Evolutionary conservation across 2,113 vertebrate genomes (phyloP).

Genomic region (Macquaria ambigua): DNA sequence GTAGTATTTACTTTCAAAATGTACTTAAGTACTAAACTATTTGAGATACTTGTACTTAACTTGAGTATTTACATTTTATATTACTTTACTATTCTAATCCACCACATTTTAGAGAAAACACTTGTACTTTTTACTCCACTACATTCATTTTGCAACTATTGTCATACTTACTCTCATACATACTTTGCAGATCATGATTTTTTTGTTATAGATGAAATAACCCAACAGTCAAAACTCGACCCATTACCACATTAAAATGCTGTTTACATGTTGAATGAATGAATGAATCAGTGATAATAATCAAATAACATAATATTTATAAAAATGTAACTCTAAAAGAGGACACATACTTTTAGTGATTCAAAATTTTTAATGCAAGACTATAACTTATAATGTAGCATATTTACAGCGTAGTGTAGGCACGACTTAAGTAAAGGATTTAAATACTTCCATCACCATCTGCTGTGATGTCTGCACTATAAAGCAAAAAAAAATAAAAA

Average conservation of each 20-base stretch:
- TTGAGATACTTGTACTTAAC: neutral
- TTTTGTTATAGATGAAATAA: too few species aligned
- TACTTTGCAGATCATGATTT: neutral
- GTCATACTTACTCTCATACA: too few species aligned
- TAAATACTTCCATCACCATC: neutral
- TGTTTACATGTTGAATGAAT: neutral
- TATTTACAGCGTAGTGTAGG: neutral
- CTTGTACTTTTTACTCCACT: neutral
- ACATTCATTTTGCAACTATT: neutral
- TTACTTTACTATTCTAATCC: neutral
- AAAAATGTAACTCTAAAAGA: too few species aligned
- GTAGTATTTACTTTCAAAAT: neutral
- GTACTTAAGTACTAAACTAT: neutral
- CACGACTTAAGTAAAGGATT: neutral
- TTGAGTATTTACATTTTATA: neutral
- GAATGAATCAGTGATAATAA: neutral
- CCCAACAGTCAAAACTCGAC: neutral
- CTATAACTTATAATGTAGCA: too few species aligned
- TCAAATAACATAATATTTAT: neutral
- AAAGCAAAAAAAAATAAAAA: neutral
- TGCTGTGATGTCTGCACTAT: neutral
- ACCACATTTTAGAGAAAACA: too few species aligned
- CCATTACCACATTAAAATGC: neutral
- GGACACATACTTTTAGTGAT: neutral
- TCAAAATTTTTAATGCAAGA: neutral